Base-by-base conservation (phyloP, 1,140 invertebrate genomes). In the Amphibalanus amphitrite region DNA sequence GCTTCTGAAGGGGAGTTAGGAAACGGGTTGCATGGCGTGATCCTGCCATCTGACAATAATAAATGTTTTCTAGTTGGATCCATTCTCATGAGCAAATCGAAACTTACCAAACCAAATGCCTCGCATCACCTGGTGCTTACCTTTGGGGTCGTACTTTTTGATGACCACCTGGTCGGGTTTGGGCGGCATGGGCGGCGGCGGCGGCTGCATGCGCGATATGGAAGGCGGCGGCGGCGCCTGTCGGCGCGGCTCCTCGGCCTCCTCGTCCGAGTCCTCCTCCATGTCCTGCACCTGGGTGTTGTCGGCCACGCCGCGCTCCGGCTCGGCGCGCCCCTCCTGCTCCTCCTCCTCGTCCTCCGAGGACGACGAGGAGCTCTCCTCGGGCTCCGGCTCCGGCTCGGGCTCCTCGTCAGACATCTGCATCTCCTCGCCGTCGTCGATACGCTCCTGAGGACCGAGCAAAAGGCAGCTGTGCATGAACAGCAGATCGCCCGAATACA, bases 81-180 rank as follows among this genome's bases (percentile, higher is more conserved):
- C n/a, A n/a, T n/a, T n/a, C n/a, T n/a, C n/a, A n/a, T n/a, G n/a
- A n/a, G n/a, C n/a, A n/a, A n/a, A n/a, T n/a, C n/a, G n/a, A n/a
- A n/a, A n/a, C n/a, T n/a, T n/a, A n/a, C n/a, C n/a, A n/a, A n/a
- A n/a, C n/a, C n/a, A n/a, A n/a, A n/a, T n/a, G n/a, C n/a, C n/a
- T n/a, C n/a, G n/a, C n/a, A n/a, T n/a, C n/a, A n/a, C n/a, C n/a
- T n/a, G n/a, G 47, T 25, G 0, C 25, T 3, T 17, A 69, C 29
- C 67, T 82, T 97, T 98, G 0, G 97, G 97, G 87, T 99, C 92
- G 79, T 99, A 99, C 79, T 95, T 96, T 77, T 95, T 93, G 71
- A 99, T 93, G 40, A 99, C 85, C 67, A 98, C 95, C 78, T 95
- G 93, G 78, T 96, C 95, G 29, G 92, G 81, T 33, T 79, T 79